phyloP scores from a whole-genome alignment of 2,888 invertebrate species.

The Erannis defoliaria region DNA sequence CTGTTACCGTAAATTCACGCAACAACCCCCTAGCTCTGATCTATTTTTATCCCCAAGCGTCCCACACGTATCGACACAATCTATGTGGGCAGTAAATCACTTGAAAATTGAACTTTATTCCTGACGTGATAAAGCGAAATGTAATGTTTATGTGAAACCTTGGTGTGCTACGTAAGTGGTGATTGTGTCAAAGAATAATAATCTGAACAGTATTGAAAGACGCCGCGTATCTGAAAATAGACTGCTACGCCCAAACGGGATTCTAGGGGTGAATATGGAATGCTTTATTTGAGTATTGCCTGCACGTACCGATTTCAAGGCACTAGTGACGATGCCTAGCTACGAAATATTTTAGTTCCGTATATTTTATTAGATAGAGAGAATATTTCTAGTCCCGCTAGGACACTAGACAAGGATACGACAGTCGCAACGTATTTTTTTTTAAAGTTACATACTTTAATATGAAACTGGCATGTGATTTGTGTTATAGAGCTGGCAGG shows the following conservation, averaged over 20 bases:
- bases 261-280: slow-evolving; percentile 19
- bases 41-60: slow-evolving; percentile 47
- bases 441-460: not conserved
- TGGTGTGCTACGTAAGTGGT: slow-evolving; percentile 29
- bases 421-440: too few relatives aligned
- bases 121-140: slow-evolving; percentile 22
- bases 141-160: slow-evolving; percentile 13
- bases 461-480: not conserved
- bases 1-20: slow-evolving; percentile 48
- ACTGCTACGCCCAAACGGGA: slow-evolving; percentile 9
- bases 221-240: slow-evolving; percentile 29
- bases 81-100: slow-evolving; percentile 26
- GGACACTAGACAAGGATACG: too few relatives aligned
- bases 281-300: slow-evolving; percentile 18
- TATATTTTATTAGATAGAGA: not conserved
- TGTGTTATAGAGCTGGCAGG: not conserved
- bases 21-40: slow-evolving; percentile 48
- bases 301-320: slow-evolving; percentile 20
- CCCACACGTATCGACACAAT: slow-evolving; percentile 38
- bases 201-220: slow-evolving; percentile 20
- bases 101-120: slow-evolving; percentile 40
- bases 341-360: slow-evolving; percentile 12
- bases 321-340: slow-evolving; percentile 9
- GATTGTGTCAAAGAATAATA: slow-evolving; percentile 37
- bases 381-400: not conserved